Evolutionary conservation across 2,888 invertebrate species (phyloP).

Genomic region (Uropetala carovei): DNA sequence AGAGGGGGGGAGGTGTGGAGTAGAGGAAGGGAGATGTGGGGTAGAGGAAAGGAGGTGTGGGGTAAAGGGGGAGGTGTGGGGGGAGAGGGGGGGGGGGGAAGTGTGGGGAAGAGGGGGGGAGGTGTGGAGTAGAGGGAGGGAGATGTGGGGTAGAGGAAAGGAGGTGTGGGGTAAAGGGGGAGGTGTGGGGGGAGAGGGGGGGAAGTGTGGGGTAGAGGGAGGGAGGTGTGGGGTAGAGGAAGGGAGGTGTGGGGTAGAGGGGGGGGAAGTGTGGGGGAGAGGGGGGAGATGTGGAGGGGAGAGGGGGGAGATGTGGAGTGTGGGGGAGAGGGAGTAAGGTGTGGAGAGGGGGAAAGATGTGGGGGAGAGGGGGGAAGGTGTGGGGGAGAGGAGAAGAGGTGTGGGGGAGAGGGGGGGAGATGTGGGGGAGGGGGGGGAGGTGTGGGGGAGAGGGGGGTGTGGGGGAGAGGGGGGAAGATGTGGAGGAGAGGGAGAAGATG

Average conservation of each 20-base stretch:
- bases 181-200: not conserved
- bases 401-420: not conserved
- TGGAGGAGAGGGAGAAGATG: no score
- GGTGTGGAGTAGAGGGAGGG: not conserved
- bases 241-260: no score
- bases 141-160: not conserved
- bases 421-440: not conserved
- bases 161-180: not conserved
- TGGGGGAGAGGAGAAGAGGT: not conserved
- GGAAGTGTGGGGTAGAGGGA: not conserved
- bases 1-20: not conserved
- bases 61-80: not conserved
- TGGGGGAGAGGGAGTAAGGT: not conserved
- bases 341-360: no score
- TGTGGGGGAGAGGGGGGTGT: not conserved
- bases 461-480: not conserved
- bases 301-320: not conserved
- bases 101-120: no score
- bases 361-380: not conserved
- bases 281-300: not conserved
- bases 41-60: not conserved
- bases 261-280: not conserved
- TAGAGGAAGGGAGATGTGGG: not conserved
- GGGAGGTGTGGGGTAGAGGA: not conserved
- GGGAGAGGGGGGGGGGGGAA: constrained; percentile 41